phyloP scores from a whole-genome alignment of 2,888 invertebrate species.

The Eucera pruinosa region DNA sequence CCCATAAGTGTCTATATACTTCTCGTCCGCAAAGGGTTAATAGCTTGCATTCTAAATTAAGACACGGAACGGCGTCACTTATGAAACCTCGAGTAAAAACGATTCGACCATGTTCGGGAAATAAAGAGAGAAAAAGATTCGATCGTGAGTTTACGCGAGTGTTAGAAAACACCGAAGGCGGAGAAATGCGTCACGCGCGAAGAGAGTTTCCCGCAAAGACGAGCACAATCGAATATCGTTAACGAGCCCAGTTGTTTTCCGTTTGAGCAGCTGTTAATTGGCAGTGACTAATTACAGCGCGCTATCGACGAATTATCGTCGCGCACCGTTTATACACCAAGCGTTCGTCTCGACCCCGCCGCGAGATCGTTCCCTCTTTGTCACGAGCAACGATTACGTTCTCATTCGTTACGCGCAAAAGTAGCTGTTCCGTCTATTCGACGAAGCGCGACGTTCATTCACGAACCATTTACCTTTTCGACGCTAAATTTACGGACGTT shows the following conservation, averaged over 20 bases:
- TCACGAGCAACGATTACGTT: constrained; percentile 50
- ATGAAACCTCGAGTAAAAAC: no score
- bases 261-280: constrained; percentile 84
- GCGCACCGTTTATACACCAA: constrained; percentile 51
- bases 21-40: no score
- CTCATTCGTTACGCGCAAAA: constrained; percentile 26
- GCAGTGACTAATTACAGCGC: constrained; percentile 84
- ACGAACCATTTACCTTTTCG: neutral
- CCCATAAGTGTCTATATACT: no score
- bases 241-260: constrained; percentile 81
- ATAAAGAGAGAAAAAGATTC: no score
- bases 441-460: neutral
- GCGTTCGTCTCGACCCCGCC: constrained; percentile 45
- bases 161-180: constrained; percentile 2
- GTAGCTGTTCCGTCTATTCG: neutral
- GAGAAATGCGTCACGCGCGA: constrained; percentile 29
- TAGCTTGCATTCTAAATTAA: no score
- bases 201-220: constrained; percentile 66
- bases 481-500: no score
- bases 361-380: constrained; percentile 23
- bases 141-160: no score
- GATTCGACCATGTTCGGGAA: no score
- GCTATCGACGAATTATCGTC: constrained; percentile 78
- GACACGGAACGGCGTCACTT: no score
- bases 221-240: constrained; percentile 53